Base-by-base conservation (phyloP, 2,797 vertebrate species). In the Mergus octosetaceus region DNA sequence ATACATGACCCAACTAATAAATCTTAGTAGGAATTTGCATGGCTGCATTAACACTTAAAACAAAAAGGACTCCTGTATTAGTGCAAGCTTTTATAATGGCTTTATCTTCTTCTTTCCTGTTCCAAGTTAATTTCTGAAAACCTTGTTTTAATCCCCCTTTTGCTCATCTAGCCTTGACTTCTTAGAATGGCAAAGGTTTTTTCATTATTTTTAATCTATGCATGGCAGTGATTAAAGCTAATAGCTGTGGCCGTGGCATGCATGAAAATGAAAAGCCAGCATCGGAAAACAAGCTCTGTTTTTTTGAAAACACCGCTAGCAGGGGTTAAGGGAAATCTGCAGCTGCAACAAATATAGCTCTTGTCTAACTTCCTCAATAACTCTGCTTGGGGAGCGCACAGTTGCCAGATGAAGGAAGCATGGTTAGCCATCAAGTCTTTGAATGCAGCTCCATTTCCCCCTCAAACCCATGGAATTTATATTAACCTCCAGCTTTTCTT, bases 351-450 rank as follows among this genome's bases (percentile, higher is more conserved):
- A 97, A 97, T 95, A 90, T 66, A 96, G 82, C 7, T 43, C 85
- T 91, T 68, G 1, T 94, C 89, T 75, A 18, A 93, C 96, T 97
- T 98, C 97, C 97, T 97, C 94, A 96, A 95, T 95, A 92, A 96
- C 89, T 87, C 78, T 79, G 84, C 87, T 16, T 87, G 68, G 79
- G 95, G 94, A 97, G 94, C 39, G 34, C 54, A 79, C 93, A 80
- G 90, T 96, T 95, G 95, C 95, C 95, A 96, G 95, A 97, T n/a
- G 78, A 95, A 97, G 97, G 96, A 97, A 97, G 87, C 56, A 45
- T 84, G 94, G 96, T 96, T 95, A 93, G 96, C 95, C 94, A 85
- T 96, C 3, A 12, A 93, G 79, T 69, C 95, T 95, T 96, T 94
- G 95, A 97, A 88, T 78, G 82, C 74, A 68, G 83, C 95, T 94